Base-by-base conservation (phyloP, 2,797 vertebrate species). In the Hippocampus kuda region DNA sequence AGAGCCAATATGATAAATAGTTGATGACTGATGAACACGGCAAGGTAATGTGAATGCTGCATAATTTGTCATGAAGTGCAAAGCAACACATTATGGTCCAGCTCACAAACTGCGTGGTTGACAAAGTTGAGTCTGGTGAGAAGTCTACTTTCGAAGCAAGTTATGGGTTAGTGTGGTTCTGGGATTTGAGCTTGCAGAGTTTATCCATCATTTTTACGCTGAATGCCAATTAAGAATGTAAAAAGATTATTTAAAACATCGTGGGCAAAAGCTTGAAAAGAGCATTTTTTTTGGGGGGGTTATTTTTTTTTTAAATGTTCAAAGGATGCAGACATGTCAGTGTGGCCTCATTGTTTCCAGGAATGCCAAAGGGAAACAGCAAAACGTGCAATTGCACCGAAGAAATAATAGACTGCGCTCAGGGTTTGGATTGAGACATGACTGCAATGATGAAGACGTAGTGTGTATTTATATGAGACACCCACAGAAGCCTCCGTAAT, bases 401-500 rank as follows among this genome's bases (percentile, higher is more conserved):
- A 80, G 75, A 85, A 87, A 87, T 85, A 81, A 87, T 71, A 84
- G 80, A 71, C 77, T 82, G 60, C 24, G 69, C 68, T 81, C 64
- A 72, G 70, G 82, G 77, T 81, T 83, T 84, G 81, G 80, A 74
- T 74, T 72, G 68, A 79, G 75, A 66, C 76, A 77, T 61, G 67
- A 67, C 70, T 34, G 69, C 70, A 75, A 81, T 77, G 75, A 83
- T 48, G 73, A 83, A 67, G 70, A 79, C 63, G 76, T 79, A 67
- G 53, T n/a, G 49, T 57, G 38, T 54, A 67, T 67, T 67, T 54
- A 42, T 42, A 78, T 67, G 72, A 88, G 77, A 84, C 85, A 79
- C 81, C 82, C 81, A 81, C 83, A 80, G 79, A 71, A 75, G 67
- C 81, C 77, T 82, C 77, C 77, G 66, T 79, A 83, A 87, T 87